Percentiles rank a stretch among this genome's conserved stretches.
Conservation (phyloP, 2,888 invertebrate genomes). For the Phengaris arion region DNA sequence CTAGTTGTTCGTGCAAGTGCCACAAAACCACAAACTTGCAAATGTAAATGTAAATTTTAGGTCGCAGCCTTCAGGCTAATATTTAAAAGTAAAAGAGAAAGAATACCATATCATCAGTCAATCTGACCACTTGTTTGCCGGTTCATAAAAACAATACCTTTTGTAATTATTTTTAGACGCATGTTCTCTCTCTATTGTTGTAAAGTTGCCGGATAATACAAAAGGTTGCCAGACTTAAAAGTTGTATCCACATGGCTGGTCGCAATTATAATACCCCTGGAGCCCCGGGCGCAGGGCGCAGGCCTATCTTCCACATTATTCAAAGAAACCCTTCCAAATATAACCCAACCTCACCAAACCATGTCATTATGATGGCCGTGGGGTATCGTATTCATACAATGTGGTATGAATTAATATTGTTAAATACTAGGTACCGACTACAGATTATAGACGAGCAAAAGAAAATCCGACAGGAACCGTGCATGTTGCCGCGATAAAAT, state of each 20-base stretch:
- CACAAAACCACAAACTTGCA: too few species aligned
- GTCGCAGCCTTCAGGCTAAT: too few species aligned
- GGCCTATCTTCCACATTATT: slow-evolving; percentile 19
- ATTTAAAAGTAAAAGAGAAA: too few species aligned
- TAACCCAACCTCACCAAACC: slow-evolving; percentile 9
- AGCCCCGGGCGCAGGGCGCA: not conserved
- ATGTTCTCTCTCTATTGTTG: not conserved
- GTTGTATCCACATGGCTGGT: not conserved
- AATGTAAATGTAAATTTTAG: too few species aligned
- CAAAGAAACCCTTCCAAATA: slow-evolving; percentile 21
- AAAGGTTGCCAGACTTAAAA: slow-evolving; percentile 8
- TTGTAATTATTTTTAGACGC: not conserved
- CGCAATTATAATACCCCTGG: not conserved
- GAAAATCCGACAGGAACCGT: too few species aligned
- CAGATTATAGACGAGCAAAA: too few species aligned
- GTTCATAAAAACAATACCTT: too few species aligned
- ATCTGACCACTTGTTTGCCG: too few species aligned
- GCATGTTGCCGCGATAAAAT: too few species aligned
- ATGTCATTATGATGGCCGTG: not conserved
- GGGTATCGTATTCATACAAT: slow-evolving; percentile 17
- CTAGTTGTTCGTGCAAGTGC: too few species aligned
- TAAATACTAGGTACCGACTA: not conserved
- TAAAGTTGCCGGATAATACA: not conserved
- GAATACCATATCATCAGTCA: too few species aligned
- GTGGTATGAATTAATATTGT: slow-evolving; percentile 21